Base-by-base conservation (phyloP, 2,113 vertebrate species). In the Balaeniceps rex region DNA sequence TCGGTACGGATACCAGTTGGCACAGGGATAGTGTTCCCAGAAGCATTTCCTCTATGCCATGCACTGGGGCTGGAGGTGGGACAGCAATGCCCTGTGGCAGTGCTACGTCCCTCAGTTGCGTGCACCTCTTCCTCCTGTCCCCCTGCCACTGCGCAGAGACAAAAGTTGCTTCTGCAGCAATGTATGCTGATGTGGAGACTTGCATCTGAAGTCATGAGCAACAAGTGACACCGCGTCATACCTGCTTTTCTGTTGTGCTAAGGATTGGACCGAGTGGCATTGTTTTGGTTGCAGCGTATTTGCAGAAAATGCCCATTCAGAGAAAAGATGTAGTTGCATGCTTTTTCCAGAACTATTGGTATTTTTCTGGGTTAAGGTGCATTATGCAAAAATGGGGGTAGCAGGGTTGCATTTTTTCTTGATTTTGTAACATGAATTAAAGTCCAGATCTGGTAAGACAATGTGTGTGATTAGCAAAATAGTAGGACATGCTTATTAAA, bases 71-170 rank as follows among this genome's bases (percentile, higher is more conserved):
- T 42, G 52, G 61, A 55, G 38, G 42, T 42, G 65, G 55, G 38
- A 54, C 28, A 74, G 74, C 51, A 0, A 0, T 63, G 58, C 44
- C 66, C 36, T 18, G 49, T 29, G 52, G 36, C 61, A 55, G 8
- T 14, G 12, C 46, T 24, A 14, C 1, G 0, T 38, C 29, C 46
- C 55, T 86, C 4, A 2, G 40, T 0, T 8, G 3, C 2, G 2
- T 1, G 1, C 33, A 9, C 12, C 44, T 54, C 36, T 38, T 65
- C 54, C 54, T 65, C 36, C 74, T 42, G 17, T 19, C 13, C 26
- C 38, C 7, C 7, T 2, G 2, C 22, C 38, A 38, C 87, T 40
- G 19, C 0, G 1, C 47, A 25, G 87, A 33, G 63, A 16, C 19
- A 60, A 38, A 76, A 25, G 14, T 42, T 2, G 2, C 38, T 57